Evolutionary conservation across 2,113 vertebrate genomes (phyloP).

Genomic region (Hypanus sabinus): DNA sequence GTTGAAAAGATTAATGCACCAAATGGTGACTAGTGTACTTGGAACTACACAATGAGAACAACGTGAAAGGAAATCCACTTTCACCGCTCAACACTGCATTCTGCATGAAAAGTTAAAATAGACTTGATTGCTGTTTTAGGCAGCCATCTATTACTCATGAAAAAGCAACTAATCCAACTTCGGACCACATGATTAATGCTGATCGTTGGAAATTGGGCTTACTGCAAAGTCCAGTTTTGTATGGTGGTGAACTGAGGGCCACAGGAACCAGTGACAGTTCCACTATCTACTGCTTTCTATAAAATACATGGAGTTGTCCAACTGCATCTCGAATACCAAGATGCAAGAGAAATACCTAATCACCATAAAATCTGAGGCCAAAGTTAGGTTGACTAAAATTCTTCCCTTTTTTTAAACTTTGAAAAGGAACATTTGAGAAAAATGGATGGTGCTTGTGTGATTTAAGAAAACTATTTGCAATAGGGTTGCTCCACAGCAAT

Average conservation of each 20-base stretch:
- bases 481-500: no score
- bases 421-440: no score
- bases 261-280: no score
- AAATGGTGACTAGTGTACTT: not conserved
- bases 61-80: no score
- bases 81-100: no score
- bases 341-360: not conserved
- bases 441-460: no score
- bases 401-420: not conserved
- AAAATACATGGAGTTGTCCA: not conserved
- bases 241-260: no score
- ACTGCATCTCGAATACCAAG: not conserved
- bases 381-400: not conserved
- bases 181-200: not conserved
- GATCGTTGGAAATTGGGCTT: not conserved
- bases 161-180: not conserved
- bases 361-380: not conserved
- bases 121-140: not conserved
- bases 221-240: no score
- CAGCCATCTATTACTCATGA: not conserved
- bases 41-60: no score
- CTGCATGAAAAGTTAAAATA: no score
- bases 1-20: not conserved
- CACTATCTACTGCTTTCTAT: no score
- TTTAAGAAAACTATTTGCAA: no score